Evolutionary conservation across 2,113 vertebrate species (phyloP), one percentile per base, ranked within the genome.

Genomic region (Balaeniceps rex): DNA sequence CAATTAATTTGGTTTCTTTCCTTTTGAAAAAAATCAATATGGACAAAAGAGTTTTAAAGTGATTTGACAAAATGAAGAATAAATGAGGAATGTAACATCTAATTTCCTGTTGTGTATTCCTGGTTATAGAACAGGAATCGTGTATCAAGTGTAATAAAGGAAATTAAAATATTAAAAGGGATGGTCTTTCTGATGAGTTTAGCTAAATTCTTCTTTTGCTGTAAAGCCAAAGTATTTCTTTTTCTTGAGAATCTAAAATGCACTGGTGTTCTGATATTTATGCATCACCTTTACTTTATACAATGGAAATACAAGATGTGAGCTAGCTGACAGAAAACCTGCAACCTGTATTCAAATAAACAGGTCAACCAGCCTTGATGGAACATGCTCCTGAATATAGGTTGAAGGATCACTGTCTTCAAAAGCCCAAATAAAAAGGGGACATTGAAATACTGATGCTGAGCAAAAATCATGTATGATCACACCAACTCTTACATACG

Each of bases 1-100:
- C 52, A 83, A 94, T 92, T 91, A 63, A 88, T 96, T 88, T 77
- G 15, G 25, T 96, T 97, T 96, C 26, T 42, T 95, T 95, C 47
- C 87, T 97, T 95, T 94, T 91, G 13, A 52, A 94, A 96, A 88
- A 60, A 42, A 25, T 65, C 19, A 23, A 14, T 52, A 40, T 12
- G 12, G 54, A 58, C 15, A 42, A 51, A 72, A 64, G 7, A 38
- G 14, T 58, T 84, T 93, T 68, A 11, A 65, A 86, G 79, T 36
- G 0, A 64, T 58, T 90, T 86, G 63, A 70, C 16, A 52, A 55
- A 75, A 42, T 81, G 15, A n/a, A 84, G 33, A 83, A 79, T 88
- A 70, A 87, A 55, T 51, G 26, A 55, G 54, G 29, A 79, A 26
- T 49, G 19, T 64, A 91, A 64, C 5, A 5, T 74, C 33, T 88